These are phyloP conservation scores for Athalia circularis DNA, from an alignment of 2,888 invertebrate genomes.

Conservation along the genomic window DNA sequence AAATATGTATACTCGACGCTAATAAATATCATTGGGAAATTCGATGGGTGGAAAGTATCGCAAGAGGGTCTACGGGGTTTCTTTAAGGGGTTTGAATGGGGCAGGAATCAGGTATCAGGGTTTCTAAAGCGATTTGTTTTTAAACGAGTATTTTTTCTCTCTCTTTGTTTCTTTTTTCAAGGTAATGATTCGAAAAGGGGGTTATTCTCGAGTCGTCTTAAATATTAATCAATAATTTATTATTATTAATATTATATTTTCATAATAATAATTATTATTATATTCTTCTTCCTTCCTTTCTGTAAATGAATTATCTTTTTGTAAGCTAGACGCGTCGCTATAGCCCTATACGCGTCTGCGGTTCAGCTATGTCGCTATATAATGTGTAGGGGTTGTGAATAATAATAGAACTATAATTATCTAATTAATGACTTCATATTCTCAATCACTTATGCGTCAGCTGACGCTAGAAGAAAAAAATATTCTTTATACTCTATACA, in stretches of 20 bases:
- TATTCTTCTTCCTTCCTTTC: constrained; percentile 33
- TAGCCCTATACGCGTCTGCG: background rate
- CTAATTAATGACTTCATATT: constrained; percentile 37
- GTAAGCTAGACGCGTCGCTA: background rate
- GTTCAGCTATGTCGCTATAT: constrained; percentile 24
- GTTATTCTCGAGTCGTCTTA: constrained; percentile 55
- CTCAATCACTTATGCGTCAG: constrained; percentile 37
- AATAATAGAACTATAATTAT: background rate
- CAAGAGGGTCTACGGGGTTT: constrained; percentile 48
- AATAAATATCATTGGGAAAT: constrained; percentile 55
- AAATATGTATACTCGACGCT: constrained; percentile 65
- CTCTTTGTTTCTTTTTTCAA: constrained; percentile 49
- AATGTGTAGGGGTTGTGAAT: constrained; percentile 12
- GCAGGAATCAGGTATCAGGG: constrained; percentile 55
- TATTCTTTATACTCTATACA: constrained; percentile 37
- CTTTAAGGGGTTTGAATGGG: constrained; percentile 52
- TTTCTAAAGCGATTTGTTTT: constrained; percentile 47
- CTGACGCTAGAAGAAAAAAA: constrained; percentile 30
- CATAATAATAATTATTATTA: constrained; percentile 21
- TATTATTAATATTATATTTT: constrained; percentile 46
- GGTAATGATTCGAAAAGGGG: constrained; percentile 37
- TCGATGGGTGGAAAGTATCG: constrained; percentile 53
- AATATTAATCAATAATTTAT: constrained; percentile 68
- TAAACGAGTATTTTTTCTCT: constrained; percentile 46
- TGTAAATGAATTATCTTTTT: constrained; percentile 26